Evolutionary conservation across 2,888 invertebrate genomes (phyloP), one percentile per base, ranked within the genome.

Genomic region (Athalia circularis): DNA sequence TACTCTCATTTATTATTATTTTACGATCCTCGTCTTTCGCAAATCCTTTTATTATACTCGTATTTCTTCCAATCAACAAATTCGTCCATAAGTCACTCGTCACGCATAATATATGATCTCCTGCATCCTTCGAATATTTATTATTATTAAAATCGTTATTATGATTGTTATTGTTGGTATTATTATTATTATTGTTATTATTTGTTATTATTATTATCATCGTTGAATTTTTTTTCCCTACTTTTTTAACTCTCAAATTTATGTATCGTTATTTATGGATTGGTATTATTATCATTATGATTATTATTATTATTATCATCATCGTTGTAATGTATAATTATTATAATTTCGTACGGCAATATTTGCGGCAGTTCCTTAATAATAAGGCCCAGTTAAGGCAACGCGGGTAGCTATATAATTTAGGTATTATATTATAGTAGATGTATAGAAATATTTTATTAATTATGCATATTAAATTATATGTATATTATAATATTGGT

Each of bases 351-450:
- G 13, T 72, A 72, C 70, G 59, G 70, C 70, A 72, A 72, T 59
- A 72, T 70, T 29, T 72, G 70, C 70, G 59, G 70, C 59, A 59
- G 70, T 59, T 72, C 86, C 85, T 89, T 90, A 90, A 87, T 90
- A 29, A 29, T 29, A 90, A 90, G 90, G 90, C 90, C 90, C 87
- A 90, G 89, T 90, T 29, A 90, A 90, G 90, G 90, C 90, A 88
- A 86, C 87, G 90, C 90, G 90, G 90, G 86, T 88, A 85, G 70
- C 70, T 72, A 62, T 62, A 62, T 8, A 13, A 52, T 52, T 4
- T 68, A 68, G 50, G 43, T 62, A 62, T 43, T 43, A 62, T 43
- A 29, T 48, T 48, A 48, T 65, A 65, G 5, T 65, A 11, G 1
- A 48, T n/a, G 13, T 65, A 65, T 6, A 0, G n/a, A 48, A 65